phyloP scores from a whole-genome alignment of 2,113 vertebrate genomes.

The Myrmophylax atrothorax region DNA sequence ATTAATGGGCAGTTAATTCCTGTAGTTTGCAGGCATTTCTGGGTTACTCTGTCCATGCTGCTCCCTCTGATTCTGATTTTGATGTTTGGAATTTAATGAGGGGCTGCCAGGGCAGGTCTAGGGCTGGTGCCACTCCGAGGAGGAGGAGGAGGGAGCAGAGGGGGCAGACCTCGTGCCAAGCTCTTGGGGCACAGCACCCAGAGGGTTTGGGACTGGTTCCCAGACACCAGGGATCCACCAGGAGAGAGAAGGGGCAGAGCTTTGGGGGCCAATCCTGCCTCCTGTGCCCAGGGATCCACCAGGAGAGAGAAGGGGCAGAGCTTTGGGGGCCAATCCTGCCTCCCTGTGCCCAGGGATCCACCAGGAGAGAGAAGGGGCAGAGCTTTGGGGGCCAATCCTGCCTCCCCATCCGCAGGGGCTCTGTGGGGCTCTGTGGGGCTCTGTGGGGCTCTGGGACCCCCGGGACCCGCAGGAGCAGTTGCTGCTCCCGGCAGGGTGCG shows the following conservation, averaged over 20 bases:
- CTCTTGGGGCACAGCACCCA: accelerated
- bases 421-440: too few relatives aligned
- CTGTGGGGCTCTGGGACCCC: background rate
- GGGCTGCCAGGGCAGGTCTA: background rate
- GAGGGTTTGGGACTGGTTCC: background rate
- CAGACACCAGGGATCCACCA: background rate
- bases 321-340: background rate
- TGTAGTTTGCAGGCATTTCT: background rate
- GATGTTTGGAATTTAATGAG: background rate
- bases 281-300: background rate
- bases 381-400: background rate
- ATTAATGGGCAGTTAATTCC: background rate
- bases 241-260: too few relatives aligned
- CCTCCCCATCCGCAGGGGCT: background rate
- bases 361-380: background rate
- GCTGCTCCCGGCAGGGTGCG: background rate
- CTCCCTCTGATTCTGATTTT: background rate
- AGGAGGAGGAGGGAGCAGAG: background rate
- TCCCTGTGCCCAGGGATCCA: background rate
- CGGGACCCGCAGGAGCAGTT: background rate
- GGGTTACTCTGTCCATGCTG: background rate
- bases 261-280: background rate
- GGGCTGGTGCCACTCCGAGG: accelerated
- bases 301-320: too few relatives aligned
- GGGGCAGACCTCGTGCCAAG: accelerated